A percentile compares a stretch with the other conserved stretches of the same genome.
These are phyloP conservation scores for Pangasius krempfi DNA, from an alignment of 2,797 vertebrate species.

Conservation along the genomic window DNA sequence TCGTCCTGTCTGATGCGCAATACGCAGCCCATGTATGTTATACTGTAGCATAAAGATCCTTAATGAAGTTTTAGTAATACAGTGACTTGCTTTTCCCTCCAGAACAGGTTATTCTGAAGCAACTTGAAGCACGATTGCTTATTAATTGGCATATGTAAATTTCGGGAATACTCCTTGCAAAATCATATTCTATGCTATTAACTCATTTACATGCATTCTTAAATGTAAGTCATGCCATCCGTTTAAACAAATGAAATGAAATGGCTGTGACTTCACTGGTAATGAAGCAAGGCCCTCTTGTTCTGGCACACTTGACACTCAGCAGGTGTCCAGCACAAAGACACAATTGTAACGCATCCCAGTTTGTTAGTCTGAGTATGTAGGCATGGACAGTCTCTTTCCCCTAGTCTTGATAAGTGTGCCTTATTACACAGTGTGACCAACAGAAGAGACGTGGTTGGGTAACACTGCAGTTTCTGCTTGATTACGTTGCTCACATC, in stretches of 20 bases:
- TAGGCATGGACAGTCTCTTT: conserved; percentile 29
- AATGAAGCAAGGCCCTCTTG: conserved; percentile 28
- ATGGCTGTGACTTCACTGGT: conserved; percentile 24
- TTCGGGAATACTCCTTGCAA: not conserved
- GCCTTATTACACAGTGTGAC: conserved; percentile 7
- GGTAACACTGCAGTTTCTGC: not conserved
- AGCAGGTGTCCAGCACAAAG: conserved; percentile 53
- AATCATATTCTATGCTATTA: not conserved
- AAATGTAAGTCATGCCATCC: not conserved
- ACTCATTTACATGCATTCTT: not conserved
- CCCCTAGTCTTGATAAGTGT: not conserved
- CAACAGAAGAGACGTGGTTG: not conserved
- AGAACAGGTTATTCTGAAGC: not conserved
- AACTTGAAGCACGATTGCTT: not conserved
- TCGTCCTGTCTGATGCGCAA: not conserved
- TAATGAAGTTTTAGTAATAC: not conserved
- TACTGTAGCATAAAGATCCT: not conserved
- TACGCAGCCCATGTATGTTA: not conserved
- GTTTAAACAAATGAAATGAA: not conserved
- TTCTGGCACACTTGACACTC: conserved; percentile 38
- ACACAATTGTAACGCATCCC: conserved; percentile 45
- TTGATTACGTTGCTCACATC: not conserved
- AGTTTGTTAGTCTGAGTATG: conserved; percentile 49
- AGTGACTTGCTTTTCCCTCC: not conserved
- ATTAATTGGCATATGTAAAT: not conserved